Base-by-base conservation (phyloP, 2,113 vertebrate species). In the Gadus macrocephalus region DNA sequence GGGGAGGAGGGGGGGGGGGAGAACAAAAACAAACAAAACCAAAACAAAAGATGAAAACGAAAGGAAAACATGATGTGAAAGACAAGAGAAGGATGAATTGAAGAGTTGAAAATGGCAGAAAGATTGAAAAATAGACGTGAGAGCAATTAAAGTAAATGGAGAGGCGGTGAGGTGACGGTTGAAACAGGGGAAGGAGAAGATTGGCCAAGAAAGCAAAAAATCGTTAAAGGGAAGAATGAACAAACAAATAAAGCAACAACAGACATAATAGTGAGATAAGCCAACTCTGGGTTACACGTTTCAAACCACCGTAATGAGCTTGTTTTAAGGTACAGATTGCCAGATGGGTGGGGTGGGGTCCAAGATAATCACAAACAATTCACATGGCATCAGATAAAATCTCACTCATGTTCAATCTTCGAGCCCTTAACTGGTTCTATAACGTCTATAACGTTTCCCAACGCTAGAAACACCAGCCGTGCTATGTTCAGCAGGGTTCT, bases 161-260 rank as follows among this genome's bases (percentile, higher is more conserved):
- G 78, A 20, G 72, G 76, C 63, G 68, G 60, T 49, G 82, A 81
- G 83, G 4, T 80, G 71, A 76, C 22, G 76, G 83, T 16, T 70
- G 79, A 82, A 68, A 85, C 25, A 25, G 38, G 38, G 38, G 11
- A 11, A 42, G 38, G 42, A 49, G 80, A 83, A 88, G 90, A 84
- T 79, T 77, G 87, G 81, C 69, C 71, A 87, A 88, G 85, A 82
- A 83, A 87, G 82, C 86, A 85, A 83, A 80, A 74, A 53, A 72
- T 80, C 53, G 81, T 84, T 78, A 81, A 74, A 85, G 68, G 86
- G 70, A 70, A 72, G 11, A 49, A 49, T 49, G 11, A 9, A 49
- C 64, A 78, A 82, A 85, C 83, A 86, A 81, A 84, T 75, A 85
- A 86, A 87, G 83, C 81, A 88, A 88, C 81, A 78, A 69, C 38